phyloP scores from a whole-genome alignment of 1,140 invertebrate genomes.

The Frieseomelitta varia region DNA sequence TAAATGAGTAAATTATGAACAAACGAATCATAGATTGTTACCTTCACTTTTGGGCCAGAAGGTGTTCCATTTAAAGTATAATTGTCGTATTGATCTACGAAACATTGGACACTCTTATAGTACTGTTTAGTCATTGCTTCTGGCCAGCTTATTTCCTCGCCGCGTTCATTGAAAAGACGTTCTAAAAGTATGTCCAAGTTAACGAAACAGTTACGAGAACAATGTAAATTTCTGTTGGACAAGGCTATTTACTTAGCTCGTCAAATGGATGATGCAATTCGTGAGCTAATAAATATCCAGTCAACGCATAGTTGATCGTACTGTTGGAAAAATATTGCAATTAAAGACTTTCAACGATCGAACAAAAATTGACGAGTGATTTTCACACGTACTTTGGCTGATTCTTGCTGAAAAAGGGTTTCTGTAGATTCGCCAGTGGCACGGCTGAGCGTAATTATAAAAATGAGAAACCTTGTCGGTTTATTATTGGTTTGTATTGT shows the following conservation, averaged over 20 bases:
- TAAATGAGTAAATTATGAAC: neutral
- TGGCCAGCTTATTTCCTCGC: neutral
- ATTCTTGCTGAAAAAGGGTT: neutral
- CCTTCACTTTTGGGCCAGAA: neutral
- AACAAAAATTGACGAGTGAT: neutral
- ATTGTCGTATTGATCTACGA: neutral
- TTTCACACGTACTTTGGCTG: neutral
- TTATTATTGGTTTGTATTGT: neutral
- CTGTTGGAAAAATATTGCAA: neutral
- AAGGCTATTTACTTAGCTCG: neutral
- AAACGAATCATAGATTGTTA: neutral
- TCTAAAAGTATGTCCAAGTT: neutral
- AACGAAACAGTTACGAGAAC: neutral
- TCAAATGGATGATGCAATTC: constrained; percentile 15
- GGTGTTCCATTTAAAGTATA: neutral
- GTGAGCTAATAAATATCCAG: neutral
- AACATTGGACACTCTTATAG: neutral
- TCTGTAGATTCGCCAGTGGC: neutral
- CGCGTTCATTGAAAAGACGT: neutral
- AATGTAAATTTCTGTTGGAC: neutral
- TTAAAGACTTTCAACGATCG: neutral
- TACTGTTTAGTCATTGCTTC: neutral
- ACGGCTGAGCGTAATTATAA: neutral
- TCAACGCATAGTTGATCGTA: constrained; percentile 8
- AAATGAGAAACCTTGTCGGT: neutral